Evolutionary conservation across 2,797 vertebrate species (phyloP), one percentile per base, ranked within the genome.

Genomic region (Eupleurogrammus muticus): DNA sequence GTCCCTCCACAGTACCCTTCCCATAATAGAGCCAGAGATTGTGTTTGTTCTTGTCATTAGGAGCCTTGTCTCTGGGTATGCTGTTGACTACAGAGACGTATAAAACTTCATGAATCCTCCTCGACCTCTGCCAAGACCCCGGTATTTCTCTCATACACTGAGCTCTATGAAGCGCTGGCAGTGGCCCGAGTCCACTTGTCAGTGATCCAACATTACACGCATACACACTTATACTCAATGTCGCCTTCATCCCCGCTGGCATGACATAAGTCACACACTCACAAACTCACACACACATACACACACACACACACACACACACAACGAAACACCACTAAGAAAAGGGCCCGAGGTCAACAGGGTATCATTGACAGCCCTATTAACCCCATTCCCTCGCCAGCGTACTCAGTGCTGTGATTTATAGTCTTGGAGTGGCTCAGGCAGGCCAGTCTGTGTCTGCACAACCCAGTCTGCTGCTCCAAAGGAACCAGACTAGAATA

Each of bases 21-120:
- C 57, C 28, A 61, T 76, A 73, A 70, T 36, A 42, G 50, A 73
- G 56, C 75, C 60, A 59, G 55, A 63, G 53, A 59, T 73, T 56
- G 48, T 11, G 54, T 77, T 82, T 77, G 70, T n/a, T 84, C 82
- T 85, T 86, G 79, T 85, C 67, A 74, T 86, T 73, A 64, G 57
- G 59, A 53, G 56, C 57, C 66, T 72, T 70, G 36, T 49, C 48
- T 71, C 73, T 61, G 23, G 58, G 54, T 77, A 69, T 52, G 56
- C 70, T 75, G 49, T 52, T 61, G 63, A 79, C 60, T 61, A 67
- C 46, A 63, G 62, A 69, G 38, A 70, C 40, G 24, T 50, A 64
- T 71, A 73, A 82, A 89, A 75, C 72, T 73, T 84, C 63, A 75
- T 80, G 66, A 70, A 66, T 85, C 75, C 64, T 81, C 54, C 57